These are phyloP conservation scores for Mormyrus hasselquistii DNA, from an alignment of 2,797 vertebrate species.

Conservation along the genomic window DNA sequence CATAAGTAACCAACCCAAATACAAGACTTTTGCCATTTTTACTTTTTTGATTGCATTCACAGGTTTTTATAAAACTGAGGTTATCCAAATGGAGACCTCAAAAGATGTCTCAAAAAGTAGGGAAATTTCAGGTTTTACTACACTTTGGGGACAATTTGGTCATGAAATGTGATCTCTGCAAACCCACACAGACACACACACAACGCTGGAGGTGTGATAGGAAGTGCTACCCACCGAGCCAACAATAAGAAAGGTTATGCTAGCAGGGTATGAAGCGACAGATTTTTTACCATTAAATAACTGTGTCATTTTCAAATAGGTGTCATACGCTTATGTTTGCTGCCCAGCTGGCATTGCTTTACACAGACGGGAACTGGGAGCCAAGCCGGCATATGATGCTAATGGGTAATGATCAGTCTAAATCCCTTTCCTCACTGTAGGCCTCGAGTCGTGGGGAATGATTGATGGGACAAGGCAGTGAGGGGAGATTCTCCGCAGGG, in stretches of 20 bases:
- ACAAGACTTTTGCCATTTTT: too few relatives aligned
- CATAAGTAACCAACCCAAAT: too few relatives aligned
- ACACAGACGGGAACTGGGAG: neutral
- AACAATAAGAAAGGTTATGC: neutral
- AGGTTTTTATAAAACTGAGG: too few relatives aligned
- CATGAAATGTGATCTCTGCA: too few relatives aligned
- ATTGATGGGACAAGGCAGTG: neutral
- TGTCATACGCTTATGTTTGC: neutral
- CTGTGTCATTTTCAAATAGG: neutral
- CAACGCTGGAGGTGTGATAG: neutral
- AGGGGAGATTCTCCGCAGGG: neutral
- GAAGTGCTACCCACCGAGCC: neutral
- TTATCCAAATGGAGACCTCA: too few relatives aligned
- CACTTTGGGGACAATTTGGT: too few relatives aligned
- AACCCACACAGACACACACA: too few relatives aligned
- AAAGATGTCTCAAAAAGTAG: too few relatives aligned
- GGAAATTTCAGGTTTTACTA: too few relatives aligned
- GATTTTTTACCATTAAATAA: neutral
- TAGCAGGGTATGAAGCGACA: neutral
- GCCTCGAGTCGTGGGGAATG: neutral
- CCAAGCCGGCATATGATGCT: neutral
- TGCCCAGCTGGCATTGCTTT: neutral
- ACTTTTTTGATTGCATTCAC: too few relatives aligned
- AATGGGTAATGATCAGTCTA: neutral
- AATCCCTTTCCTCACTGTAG: neutral